Conservation (phyloP, 2,888 invertebrate species). For the Archips crataeganus region DNA sequence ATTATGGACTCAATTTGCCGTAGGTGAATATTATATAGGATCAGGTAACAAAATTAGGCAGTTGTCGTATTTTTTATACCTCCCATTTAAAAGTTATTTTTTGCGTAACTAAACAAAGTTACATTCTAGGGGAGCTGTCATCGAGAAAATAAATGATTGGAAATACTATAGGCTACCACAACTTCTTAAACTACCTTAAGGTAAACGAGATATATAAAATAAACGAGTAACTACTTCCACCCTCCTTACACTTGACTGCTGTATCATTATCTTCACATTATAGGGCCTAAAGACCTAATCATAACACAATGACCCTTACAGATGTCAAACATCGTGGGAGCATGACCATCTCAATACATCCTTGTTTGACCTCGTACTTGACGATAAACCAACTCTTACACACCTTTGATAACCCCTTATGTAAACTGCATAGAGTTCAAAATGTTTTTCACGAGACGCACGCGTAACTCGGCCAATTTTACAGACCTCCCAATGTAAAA, state of each 20-base stretch:
- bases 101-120: too few relatives aligned
- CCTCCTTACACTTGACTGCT: neutral
- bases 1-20: too few relatives aligned
- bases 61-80: too few relatives aligned
- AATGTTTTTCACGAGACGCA: neutral
- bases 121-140: too few relatives aligned
- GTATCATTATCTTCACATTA: slow-evolving; percentile 20
- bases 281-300: slow-evolving; percentile 25
- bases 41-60: too few relatives aligned
- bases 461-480: neutral
- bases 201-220: too few relatives aligned
- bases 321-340: slow-evolving; percentile 70
- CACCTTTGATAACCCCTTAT: slow-evolving; percentile 7
- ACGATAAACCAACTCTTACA: slow-evolving; percentile 44
- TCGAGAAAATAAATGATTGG: too few relatives aligned
- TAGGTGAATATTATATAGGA: too few relatives aligned
- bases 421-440: neutral
- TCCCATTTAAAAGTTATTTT: too few relatives aligned
- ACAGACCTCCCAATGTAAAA: slow-evolving; percentile 16
- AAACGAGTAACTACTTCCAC: neutral
- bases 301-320: slow-evolving; percentile 26
- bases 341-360: slow-evolving; percentile 73
- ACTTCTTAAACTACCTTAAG: too few relatives aligned
- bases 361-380: slow-evolving; percentile 59
- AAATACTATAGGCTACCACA: too few relatives aligned